Percentiles rank a stretch among this genome's conserved stretches.
Conservation (phyloP, 92 coral and sea anemone genomes). For the Parazoanthus atlanticus region DNA sequence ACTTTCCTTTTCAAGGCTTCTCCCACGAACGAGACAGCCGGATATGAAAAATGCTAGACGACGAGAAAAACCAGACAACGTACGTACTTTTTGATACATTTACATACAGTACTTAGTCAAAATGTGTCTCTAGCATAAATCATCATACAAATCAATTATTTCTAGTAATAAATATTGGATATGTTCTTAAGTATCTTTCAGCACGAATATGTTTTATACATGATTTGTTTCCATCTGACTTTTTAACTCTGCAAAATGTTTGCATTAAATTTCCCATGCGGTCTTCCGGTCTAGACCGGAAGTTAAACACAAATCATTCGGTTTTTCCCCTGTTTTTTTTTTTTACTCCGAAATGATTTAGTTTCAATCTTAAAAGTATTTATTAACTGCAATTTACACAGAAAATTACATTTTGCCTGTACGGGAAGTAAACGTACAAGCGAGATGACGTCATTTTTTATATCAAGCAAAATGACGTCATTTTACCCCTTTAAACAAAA, state of each 20-base stretch:
- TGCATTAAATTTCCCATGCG: constrained; percentile 1
- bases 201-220: constrained; percentile 6
- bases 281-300: background rate
- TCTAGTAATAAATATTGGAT: background rate
- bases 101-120: background rate
- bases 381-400: background rate
- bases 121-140: constrained; percentile 4
- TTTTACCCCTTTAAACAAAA: constrained; percentile 51
- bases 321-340: background rate
- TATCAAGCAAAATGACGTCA: constrained; percentile 39
- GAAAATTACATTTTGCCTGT: constrained; percentile 8
- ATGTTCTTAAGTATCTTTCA: constrained; percentile 10
- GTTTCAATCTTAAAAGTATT: background rate
- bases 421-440: background rate
- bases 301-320: constrained; percentile 6
- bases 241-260: background rate
- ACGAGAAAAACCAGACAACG: background rate
- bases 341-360: background rate
- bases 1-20: too few species aligned
- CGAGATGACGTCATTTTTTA: background rate
- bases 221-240: background rate
- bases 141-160: background rate
- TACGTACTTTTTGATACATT: too few species aligned
- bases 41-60: constrained; percentile 5
- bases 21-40: constrained; percentile 13